Evolutionary conservation across 1,140 invertebrate species (phyloP), one percentile per base, ranked within the genome.

Genomic region (Potamilus streckersoni): DNA sequence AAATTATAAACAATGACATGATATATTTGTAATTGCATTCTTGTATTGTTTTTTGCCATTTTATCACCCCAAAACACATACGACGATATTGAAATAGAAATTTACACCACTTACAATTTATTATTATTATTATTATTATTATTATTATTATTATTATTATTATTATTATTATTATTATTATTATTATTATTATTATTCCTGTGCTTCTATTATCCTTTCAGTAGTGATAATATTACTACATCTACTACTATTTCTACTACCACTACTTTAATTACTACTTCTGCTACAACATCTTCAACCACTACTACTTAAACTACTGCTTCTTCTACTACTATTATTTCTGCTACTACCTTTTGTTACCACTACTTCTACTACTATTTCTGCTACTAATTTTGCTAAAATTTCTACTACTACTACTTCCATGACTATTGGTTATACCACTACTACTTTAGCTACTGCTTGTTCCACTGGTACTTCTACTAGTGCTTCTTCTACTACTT

Each of bases 161-260:
- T 27, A 2, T 27, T 27, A 2, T 27, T 27, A 2, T 27, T 27
- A 2, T 27, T 27, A 2, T 27, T 27, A 2, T 2, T 27, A 2
- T 2, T 27, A 2, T 2, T 2, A 2, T 2, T 27, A 2, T 2
- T 27, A 2, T 27, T 27, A 2, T 27, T 27, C 27, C 27, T 27
- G 27, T 27, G 27, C 27, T 27, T 27, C 27, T 27, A 27, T 27
- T 27, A 27, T 27, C 27, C 60, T 61, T 19, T 20, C 20, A 61
- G 17, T 61, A 61, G 17, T 61, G 20, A 17, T 61, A 61, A 1
- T 61, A 61, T 3, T 61, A 61, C 60, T 19, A 61, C 60, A 2
- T 19, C 60, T 61, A 61, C 60, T 61, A 61, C 60, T 61, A 61
- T 20, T 61, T 19, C 60, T 61, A 61, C 60, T 61, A 61, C 60